These are phyloP conservation scores for Sparidentex hasta DNA, from an alignment of 2,797 vertebrate genomes.

Conservation along the genomic window DNA sequence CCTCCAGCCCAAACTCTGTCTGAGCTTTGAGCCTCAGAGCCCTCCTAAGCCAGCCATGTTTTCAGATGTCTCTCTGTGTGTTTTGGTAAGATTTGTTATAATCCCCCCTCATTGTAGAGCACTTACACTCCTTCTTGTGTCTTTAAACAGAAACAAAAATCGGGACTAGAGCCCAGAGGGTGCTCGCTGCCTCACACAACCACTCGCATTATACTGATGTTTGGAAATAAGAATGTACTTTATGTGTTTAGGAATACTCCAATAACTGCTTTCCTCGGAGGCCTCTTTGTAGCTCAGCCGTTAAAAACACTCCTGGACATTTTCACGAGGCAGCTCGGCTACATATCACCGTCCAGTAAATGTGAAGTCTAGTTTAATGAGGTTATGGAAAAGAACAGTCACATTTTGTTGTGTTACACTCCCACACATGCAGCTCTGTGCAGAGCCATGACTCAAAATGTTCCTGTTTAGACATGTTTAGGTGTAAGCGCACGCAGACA, in stretches of 20 bases:
- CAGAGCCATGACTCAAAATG: slow-evolving; percentile 44
- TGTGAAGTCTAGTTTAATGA: slow-evolving; percentile 21
- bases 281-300: slow-evolving; percentile 14
- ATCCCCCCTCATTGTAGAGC: slow-evolving; percentile 42
- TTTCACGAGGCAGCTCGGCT: slow-evolving; percentile 27
- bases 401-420: slow-evolving; percentile 26
- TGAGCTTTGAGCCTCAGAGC: slow-evolving; percentile 42
- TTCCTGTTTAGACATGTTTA: slow-evolving; percentile 61
- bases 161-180: not conserved
- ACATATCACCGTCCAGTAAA: slow-evolving; percentile 11
- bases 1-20: slow-evolving; percentile 14
- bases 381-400: slow-evolving; percentile 46
- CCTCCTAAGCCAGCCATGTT: slow-evolving; percentile 58
- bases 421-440: slow-evolving; percentile 13
- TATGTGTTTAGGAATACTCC: not conserved
- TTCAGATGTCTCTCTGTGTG: slow-evolving; percentile 49
- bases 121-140: slow-evolving; percentile 26
- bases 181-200: not conserved
- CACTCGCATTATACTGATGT: slow-evolving; percentile 11
- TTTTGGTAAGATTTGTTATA: slow-evolving; percentile 59
- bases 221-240: slow-evolving; percentile 4
- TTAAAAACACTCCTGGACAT: slow-evolving; percentile 24
- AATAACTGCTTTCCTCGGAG: not conserved
- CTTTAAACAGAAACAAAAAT: slow-evolving; percentile 19
- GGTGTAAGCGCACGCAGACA: slow-evolving; percentile 1